Evolutionary conservation across 2,113 vertebrate genomes (phyloP).

Genomic region (Forbesichthys agassizii): DNA sequence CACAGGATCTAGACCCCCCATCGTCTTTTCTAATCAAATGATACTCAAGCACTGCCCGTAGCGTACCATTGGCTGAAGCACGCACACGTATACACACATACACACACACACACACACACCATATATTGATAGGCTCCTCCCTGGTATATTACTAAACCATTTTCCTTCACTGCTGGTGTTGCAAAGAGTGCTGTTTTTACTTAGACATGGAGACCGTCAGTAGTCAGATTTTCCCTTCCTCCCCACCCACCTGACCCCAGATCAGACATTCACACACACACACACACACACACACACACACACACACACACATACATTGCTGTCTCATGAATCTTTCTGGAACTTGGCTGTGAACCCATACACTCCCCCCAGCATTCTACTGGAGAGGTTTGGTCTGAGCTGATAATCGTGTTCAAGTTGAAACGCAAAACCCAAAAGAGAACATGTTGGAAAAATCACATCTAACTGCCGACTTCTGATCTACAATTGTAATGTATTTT

Average conservation of each 20-base stretch:
- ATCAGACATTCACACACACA: background rate
- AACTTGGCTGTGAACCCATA: conserved; percentile 33
- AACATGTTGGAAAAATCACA: conserved; percentile 46
- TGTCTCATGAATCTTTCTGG: conserved; percentile 3
- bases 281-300: conserved; percentile 15
- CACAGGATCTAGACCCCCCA: conserved; percentile 3
- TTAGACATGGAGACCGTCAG: conserved; percentile 8
- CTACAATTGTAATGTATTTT: too few species aligned
- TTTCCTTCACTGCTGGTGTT: background rate
- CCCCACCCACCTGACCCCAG: background rate
- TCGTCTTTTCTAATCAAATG: conserved; percentile 14
- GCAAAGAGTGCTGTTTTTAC: background rate
- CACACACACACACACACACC: background rate
- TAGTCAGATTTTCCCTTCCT: conserved; percentile 3
- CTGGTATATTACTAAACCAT: background rate
- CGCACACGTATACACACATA: background rate
- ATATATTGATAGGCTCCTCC: background rate
- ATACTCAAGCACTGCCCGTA: background rate
- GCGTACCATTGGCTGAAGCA: too few species aligned
- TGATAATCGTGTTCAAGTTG: conserved; percentile 33
- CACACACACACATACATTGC: conserved; percentile 9
- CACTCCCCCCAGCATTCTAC: conserved; percentile 8
- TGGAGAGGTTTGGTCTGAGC: conserved; percentile 18
- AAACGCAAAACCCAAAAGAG: conserved; percentile 44
- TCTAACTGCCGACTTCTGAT: background rate